Evolutionary conservation across 2,113 vertebrate genomes (phyloP).

Genomic region (Stercorarius parasiticus): DNA sequence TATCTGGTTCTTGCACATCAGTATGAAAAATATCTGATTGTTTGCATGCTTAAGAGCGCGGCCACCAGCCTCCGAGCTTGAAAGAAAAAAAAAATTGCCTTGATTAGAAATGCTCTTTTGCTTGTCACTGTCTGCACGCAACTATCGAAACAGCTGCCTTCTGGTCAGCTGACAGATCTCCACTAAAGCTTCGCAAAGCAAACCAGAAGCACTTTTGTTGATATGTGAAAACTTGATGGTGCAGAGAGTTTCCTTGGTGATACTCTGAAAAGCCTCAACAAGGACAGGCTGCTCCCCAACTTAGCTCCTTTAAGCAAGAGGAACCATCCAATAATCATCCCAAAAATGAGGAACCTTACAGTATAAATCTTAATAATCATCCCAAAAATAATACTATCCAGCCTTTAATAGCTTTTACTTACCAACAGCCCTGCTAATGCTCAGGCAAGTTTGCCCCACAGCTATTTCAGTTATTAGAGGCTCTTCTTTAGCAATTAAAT

Average conservation of each 20-base stretch:
- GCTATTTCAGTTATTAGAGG: not conserved
- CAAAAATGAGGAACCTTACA: not conserved
- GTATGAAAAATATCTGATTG: not conserved
- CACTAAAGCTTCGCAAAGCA: not conserved
- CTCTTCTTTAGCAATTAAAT: not conserved
- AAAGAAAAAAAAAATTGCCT: not conserved
- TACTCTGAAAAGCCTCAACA: not conserved
- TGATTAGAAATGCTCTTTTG: not conserved
- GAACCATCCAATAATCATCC: not conserved
- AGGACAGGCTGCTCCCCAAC: not conserved
- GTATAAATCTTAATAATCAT: not conserved
- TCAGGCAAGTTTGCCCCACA: not conserved
- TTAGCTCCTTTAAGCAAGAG: not conserved
- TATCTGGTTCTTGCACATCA: not conserved
- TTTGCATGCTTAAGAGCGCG: not conserved
- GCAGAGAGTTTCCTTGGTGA: not conserved
- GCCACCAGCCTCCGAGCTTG: rapidly evolving
- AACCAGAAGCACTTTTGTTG: not conserved
- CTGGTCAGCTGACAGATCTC: not conserved
- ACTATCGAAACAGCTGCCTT: not conserved
- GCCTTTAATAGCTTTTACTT: not conserved
- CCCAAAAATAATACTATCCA: not conserved
- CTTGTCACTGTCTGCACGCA: not conserved
- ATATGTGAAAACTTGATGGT: not conserved
- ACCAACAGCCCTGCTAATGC: not conserved